phyloP scores from a whole-genome alignment of 2,113 vertebrate genomes.

The Macrotus californicus region DNA sequence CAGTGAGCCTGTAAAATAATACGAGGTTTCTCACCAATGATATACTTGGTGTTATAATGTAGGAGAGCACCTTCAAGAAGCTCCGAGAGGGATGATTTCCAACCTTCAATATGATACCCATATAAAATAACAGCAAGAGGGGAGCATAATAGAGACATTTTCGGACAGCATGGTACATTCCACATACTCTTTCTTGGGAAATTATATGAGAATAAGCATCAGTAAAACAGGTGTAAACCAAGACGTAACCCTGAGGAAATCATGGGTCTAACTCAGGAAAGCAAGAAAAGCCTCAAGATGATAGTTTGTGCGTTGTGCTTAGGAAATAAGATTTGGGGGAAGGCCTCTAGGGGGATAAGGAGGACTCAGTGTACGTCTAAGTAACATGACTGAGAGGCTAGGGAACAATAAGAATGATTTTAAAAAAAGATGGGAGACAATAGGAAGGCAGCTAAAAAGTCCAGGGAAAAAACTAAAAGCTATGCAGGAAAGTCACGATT shows the following conservation, averaged over 20 bases:
- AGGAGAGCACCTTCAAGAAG: too few relatives aligned
- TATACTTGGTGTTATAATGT: too few relatives aligned
- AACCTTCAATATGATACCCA: too few relatives aligned
- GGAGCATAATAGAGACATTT: not conserved
- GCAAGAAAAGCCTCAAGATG: not conserved
- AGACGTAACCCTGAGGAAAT: not conserved
- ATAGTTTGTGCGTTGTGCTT: not conserved
- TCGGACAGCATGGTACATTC: not conserved
- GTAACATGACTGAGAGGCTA: not conserved
- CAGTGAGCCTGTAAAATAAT: too few relatives aligned
- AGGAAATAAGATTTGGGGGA: not conserved
- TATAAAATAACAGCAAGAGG: not conserved
- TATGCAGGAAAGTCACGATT: not conserved
- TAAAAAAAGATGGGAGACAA: not conserved
- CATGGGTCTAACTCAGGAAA: not conserved
- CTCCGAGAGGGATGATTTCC: too few relatives aligned
- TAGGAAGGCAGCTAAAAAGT: not conserved
- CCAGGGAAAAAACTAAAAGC: not conserved
- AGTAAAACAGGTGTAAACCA: not conserved
- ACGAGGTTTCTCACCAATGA: too few relatives aligned
- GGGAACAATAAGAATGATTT: not conserved
- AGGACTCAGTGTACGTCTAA: not conserved
- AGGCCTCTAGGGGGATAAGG: not conserved
- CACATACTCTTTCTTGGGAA: not conserved
- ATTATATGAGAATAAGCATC: not conserved